Percentiles rank a stretch among this genome's conserved stretches.
Conservation (phyloP, 1,140 invertebrate species). For the Temnothorax nylanderi region DNA sequence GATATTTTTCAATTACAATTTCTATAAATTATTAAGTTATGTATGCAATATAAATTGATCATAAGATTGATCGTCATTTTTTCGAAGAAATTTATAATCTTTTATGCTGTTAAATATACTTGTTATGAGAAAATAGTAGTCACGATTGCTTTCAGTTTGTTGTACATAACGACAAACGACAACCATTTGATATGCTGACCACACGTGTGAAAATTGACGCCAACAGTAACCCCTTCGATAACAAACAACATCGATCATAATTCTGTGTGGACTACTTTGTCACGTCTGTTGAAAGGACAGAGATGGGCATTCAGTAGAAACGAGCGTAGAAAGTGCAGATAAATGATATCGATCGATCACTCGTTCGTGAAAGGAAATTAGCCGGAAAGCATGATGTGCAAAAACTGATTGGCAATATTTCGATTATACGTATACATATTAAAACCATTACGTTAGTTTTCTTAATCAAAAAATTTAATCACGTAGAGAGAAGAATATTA, state of each 20-base stretch:
- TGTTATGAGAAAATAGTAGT: background rate
- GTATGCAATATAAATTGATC: background rate
- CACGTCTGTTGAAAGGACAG: constrained; percentile 10
- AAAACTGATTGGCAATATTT: background rate
- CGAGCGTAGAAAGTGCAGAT: constrained; percentile 7
- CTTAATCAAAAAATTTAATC: background rate
- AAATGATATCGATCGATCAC: constrained; percentile 43
- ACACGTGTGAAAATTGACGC: constrained; percentile 34
- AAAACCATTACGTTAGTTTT: background rate
- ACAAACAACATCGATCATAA: constrained; percentile 54
- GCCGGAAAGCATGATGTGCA: background rate
- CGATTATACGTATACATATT: constrained; percentile 6
- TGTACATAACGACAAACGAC: constrained; percentile 12
- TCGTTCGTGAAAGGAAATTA: background rate
- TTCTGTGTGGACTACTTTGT: constrained; percentile 36
- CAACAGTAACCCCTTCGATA: constrained; percentile 16
- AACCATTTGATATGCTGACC: constrained; percentile 31
- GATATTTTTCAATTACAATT: background rate
- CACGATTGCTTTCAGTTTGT: background rate
- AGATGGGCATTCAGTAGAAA: constrained; percentile 3
- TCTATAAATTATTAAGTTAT: background rate
- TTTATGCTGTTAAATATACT: background rate
- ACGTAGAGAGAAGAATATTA: background rate
- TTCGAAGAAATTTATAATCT: background rate
- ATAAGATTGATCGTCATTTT: background rate